Conservation (phyloP, 92 coral and sea anemone genomes). For the Parazoanthus darwini region DNA sequence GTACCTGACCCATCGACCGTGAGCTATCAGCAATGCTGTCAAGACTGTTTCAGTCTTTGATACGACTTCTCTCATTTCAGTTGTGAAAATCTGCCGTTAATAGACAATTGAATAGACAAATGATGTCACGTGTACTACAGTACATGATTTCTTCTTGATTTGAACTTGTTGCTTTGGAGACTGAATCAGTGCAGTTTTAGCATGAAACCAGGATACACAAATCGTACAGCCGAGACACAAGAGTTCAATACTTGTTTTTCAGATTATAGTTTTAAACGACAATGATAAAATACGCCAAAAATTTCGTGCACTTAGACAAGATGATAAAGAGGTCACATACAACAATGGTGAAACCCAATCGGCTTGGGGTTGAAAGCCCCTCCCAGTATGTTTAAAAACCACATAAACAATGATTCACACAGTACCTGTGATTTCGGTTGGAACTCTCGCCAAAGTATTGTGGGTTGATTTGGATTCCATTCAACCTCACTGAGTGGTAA, state of each 20-base stretch:
- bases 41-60: not conserved
- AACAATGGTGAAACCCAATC: not conserved
- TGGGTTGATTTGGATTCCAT: constrained; percentile 77
- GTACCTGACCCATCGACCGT: not conserved
- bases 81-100: too few relatives aligned
- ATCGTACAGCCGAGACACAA: too few relatives aligned
- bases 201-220: too few relatives aligned
- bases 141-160: too few relatives aligned
- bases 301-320: not conserved
- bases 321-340: constrained; percentile 6
- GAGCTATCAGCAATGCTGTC: not conserved
- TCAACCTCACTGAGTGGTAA: constrained; percentile 69
- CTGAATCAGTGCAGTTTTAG: too few relatives aligned
- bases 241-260: too few relatives aligned
- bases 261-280: not conserved
- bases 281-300: not conserved
- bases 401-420: not conserved
- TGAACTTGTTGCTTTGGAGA: too few relatives aligned
- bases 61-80: not conserved
- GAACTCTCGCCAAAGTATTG: constrained; percentile 78
- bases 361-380: not conserved
- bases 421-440: constrained; percentile 58
- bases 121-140: too few relatives aligned
- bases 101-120: too few relatives aligned
- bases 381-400: not conserved